These are phyloP conservation scores for Diuraphis noxia DNA, from an alignment of 1,140 invertebrate genomes.

Conservation along the genomic window DNA sequence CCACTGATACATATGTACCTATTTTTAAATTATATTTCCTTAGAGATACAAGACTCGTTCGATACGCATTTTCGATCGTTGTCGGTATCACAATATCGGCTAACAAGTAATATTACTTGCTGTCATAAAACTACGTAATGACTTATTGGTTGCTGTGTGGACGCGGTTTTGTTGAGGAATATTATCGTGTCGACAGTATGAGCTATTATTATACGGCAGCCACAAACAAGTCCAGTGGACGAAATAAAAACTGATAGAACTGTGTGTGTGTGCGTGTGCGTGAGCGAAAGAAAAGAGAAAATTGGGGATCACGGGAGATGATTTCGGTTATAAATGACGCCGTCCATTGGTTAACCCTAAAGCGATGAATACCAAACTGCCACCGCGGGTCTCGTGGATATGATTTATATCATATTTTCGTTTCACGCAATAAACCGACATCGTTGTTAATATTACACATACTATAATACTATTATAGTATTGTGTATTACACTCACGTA, in stretches of 20 bases:
- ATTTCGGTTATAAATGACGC: conserved; percentile 38
- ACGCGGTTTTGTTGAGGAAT: not conserved
- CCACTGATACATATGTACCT: no score
- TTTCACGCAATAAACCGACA: conserved; percentile 30
- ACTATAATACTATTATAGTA: no score
- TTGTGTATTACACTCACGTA: not conserved
- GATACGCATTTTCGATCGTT: no score
- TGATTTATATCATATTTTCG: conserved; percentile 40
- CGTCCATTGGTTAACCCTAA: conserved; percentile 34
- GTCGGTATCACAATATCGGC: no score
- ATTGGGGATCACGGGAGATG: not conserved
- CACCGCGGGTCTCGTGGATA: not conserved
- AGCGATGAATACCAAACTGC: conserved; percentile 32
- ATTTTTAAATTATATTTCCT: no score
- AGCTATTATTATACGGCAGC: not conserved
- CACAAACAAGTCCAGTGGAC: not conserved
- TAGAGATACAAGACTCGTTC: no score
- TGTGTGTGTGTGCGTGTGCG: not conserved
- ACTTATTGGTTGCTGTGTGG: no score
- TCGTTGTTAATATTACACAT: conserved; percentile 4
- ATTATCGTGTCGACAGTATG: not conserved
- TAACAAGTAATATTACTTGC: no score
- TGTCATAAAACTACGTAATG: no score
- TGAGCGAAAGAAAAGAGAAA: not conserved
- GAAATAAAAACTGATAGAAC: not conserved